These are phyloP conservation scores for Mactra quadrangularis DNA, from an alignment of 1,140 invertebrate genomes.

Conservation along the genomic window DNA sequence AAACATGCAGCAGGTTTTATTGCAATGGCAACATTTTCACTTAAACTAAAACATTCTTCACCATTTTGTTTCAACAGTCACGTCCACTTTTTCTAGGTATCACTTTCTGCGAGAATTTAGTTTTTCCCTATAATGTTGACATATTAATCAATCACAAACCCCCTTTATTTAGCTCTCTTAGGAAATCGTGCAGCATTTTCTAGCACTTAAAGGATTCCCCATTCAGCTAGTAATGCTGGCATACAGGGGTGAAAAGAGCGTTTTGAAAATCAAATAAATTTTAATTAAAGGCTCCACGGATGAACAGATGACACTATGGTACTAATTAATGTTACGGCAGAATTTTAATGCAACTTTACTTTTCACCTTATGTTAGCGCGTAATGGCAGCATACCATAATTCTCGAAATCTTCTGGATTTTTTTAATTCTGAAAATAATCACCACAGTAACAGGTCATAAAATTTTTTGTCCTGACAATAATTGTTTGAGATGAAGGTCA, in stretches of 20 bases:
- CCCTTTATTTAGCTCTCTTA: constrained; percentile 33
- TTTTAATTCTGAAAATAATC: background rate
- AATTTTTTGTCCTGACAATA: too few relatives aligned
- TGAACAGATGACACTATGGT: constrained; percentile 7
- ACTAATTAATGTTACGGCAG: constrained; percentile 36
- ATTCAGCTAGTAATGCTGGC: background rate
- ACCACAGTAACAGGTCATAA: too few relatives aligned
- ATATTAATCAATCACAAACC: constrained; percentile 60
- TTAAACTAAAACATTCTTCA: constrained; percentile 53
- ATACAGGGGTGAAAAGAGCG: constrained; percentile 30
- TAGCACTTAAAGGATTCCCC: constrained; percentile 53
- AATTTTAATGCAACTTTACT: constrained; percentile 23
- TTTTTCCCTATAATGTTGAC: constrained; percentile 57
- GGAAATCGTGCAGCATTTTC: constrained; percentile 52
- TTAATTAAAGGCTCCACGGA: constrained; percentile 35
- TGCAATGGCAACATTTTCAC: constrained; percentile 27
- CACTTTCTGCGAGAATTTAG: constrained; percentile 48
- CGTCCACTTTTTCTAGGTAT: constrained; percentile 61
- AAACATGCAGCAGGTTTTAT: constrained; percentile 20
- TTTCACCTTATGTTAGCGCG: constrained; percentile 4
- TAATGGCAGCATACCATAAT: constrained; percentile 9
- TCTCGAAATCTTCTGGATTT: constrained; percentile 34
- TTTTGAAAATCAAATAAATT: constrained; percentile 43
- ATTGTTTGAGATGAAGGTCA: too few relatives aligned
- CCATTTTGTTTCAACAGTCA: constrained; percentile 22